phyloP scores from a whole-genome alignment of 2,888 invertebrate genomes.

The Thymelicus acteon region DNA sequence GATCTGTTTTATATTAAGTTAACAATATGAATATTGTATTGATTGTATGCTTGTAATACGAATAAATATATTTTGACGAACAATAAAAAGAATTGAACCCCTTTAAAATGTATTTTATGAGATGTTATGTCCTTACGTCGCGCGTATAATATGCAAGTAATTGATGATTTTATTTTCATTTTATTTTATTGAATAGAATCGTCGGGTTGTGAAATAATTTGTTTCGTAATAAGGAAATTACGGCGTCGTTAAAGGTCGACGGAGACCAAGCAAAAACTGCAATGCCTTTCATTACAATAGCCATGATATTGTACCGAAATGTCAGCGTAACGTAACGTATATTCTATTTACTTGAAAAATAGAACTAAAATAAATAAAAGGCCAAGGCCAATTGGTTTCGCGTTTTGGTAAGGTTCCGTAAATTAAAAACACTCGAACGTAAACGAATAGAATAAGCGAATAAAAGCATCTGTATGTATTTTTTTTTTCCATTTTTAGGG shows the following conservation, averaged over 20 bases:
- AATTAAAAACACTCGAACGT: too few species aligned
- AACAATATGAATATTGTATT: slow-evolving; percentile 28
- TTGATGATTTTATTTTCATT: slow-evolving; percentile 7
- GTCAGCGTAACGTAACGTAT: neutral
- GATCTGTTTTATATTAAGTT: slow-evolving; percentile 39
- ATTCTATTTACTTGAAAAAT: neutral
- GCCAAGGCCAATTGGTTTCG: too few species aligned
- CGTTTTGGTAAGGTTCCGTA: too few species aligned
- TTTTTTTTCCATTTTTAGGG: too few species aligned
- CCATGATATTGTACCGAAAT: slow-evolving; percentile 21
- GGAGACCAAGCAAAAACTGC: slow-evolving; percentile 28
- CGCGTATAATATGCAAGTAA: neutral
- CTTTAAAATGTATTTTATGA: neutral
- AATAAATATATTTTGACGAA: slow-evolving; percentile 13
- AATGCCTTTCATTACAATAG: slow-evolving; percentile 25
- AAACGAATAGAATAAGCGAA: too few species aligned
- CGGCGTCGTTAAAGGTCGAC: slow-evolving; percentile 24
- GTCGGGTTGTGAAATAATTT: slow-evolving; percentile 37
- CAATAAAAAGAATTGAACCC: slow-evolving; percentile 17
- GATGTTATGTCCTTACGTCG: neutral
- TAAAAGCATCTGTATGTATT: too few species aligned
- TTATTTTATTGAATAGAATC: slow-evolving; percentile 51
- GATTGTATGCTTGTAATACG: slow-evolving; percentile 35
- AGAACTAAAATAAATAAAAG: too few species aligned
- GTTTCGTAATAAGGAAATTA: slow-evolving; percentile 12